Base-by-base conservation (phyloP, 2,113 vertebrate species). In the Atractosteus spatula region DNA sequence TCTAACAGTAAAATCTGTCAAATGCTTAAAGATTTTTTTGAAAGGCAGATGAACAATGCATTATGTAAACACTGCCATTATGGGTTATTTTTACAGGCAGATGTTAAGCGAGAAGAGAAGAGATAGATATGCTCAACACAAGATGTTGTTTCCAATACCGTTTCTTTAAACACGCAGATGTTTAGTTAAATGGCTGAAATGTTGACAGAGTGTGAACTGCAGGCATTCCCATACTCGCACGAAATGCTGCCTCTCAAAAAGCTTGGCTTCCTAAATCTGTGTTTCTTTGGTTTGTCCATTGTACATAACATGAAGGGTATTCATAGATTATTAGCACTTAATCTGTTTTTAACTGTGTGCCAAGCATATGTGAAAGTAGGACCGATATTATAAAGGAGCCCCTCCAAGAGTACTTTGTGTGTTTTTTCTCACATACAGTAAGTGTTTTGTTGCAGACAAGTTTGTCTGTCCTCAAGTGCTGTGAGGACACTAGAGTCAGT, bases 31-130 rank as follows among this genome's bases (percentile, higher is more conserved):
- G 56, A 59, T 42, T 64, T 64, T 64, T 64, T 42, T 64, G 62
- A 16, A 64, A 41, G 62, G 41, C 62, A 64, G 62, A 64, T 64
- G 62, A 64, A 64, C 62, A 16, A 64, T 64, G 62, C 41, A 8
- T 17, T 29, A 64, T 8, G 62, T 64, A 64, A 64, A 64, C 62
- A 64, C 17, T 64, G 16, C 41, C 62, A 11, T 64, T 64, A 64
- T 2, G 17, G 17, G 62, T 64, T 17, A 29, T 11, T 64, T 64
- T 41, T 64, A 41, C 17, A 64, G 17, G 41, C 62, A 64, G 62
- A 64, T 64, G 62, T 64, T n/a, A n/a, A 41, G 62, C 12, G 62
- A 10, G 4, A 64, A 41, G 17, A 7, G 12, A 64, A 41, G 62
- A 64, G 17, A 64, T 41, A 64, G 13, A 64, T 29, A n/a, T 17